Conservation (phyloP, 2,888 invertebrate genomes). For the Tiliacea aurago region DNA sequence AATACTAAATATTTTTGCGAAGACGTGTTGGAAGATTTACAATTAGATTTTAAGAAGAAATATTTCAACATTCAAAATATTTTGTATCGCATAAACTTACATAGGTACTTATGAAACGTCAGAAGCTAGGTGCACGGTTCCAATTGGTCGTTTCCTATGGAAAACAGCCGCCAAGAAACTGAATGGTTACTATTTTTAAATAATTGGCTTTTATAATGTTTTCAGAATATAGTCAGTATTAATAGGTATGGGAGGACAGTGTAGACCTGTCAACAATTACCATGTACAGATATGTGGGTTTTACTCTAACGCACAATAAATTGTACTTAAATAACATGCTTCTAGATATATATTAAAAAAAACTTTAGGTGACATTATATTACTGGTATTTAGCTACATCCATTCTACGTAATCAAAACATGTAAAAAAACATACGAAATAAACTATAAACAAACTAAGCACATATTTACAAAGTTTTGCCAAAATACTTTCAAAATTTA, state of each 20-base stretch:
- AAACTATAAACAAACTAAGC: background rate
- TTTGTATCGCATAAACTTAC: background rate
- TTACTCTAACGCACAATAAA: constrained; percentile 4
- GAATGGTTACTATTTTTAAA: background rate
- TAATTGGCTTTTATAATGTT: background rate
- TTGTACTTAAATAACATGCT: constrained; percentile 20
- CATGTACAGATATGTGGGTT: too few relatives aligned
- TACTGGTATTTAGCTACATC: background rate
- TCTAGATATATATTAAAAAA: background rate
- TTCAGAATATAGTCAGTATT: background rate
- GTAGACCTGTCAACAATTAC: background rate
- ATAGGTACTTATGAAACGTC: background rate
- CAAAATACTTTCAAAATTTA: background rate
- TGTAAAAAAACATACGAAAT: background rate
- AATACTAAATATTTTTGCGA: constrained; percentile 11
- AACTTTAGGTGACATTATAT: background rate
- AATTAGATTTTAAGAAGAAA: background rate
- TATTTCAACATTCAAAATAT: background rate
- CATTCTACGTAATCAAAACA: constrained; percentile 1
- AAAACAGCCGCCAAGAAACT: background rate
- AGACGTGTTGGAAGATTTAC: background rate
- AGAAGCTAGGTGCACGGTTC: background rate
- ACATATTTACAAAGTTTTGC: background rate
- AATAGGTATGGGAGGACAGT: background rate
- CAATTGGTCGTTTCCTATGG: background rate